These are phyloP conservation scores for Thripadectes ignobilis DNA, from an alignment of 2,797 vertebrate genomes.

Conservation along the genomic window DNA sequence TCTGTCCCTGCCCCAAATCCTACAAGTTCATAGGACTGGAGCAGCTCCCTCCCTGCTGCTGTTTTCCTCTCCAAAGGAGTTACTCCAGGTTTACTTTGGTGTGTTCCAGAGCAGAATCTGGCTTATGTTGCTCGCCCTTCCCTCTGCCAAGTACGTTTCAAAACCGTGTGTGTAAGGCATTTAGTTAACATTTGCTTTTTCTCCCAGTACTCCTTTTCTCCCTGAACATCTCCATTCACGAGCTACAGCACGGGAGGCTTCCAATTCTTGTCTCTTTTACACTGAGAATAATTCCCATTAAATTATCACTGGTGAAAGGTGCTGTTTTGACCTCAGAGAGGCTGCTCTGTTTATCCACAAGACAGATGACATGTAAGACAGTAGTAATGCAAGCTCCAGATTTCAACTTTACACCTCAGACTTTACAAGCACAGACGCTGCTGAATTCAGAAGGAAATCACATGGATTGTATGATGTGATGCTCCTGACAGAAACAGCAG, in stretches of 20 bases:
- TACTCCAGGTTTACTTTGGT: conserved; percentile 50
- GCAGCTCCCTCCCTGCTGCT: neutral
- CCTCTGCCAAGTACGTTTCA: conserved; percentile 56
- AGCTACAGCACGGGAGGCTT: neutral
- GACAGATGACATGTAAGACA: conserved; percentile 15
- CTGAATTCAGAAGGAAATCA: neutral
- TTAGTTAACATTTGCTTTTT: conserved; percentile 63
- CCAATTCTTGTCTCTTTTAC: conserved; percentile 7
- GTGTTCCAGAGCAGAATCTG: conserved; percentile 52
- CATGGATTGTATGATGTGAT: rapidly evolving
- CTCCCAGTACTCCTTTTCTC: conserved; percentile 31
- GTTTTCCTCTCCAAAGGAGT: conserved; percentile 8
- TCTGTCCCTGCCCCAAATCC: neutral
- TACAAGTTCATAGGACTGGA: neutral
- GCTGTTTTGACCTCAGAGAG: neutral
- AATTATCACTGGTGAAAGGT: conserved; percentile 43
- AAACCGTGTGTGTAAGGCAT: conserved; percentile 36
- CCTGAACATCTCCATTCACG: conserved; percentile 54
- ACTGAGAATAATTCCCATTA: conserved; percentile 18
- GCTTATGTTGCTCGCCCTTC: conserved; percentile 17
- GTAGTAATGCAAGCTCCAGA: conserved; percentile 33
- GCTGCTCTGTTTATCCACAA: conserved; percentile 21
- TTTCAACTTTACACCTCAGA: conserved; percentile 19
- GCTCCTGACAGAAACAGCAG: neutral
- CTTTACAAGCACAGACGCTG: conserved; percentile 7